Evolutionary conservation across 2,797 vertebrate genomes (phyloP).

Genomic region (Mormyrus hasselquistii): DNA sequence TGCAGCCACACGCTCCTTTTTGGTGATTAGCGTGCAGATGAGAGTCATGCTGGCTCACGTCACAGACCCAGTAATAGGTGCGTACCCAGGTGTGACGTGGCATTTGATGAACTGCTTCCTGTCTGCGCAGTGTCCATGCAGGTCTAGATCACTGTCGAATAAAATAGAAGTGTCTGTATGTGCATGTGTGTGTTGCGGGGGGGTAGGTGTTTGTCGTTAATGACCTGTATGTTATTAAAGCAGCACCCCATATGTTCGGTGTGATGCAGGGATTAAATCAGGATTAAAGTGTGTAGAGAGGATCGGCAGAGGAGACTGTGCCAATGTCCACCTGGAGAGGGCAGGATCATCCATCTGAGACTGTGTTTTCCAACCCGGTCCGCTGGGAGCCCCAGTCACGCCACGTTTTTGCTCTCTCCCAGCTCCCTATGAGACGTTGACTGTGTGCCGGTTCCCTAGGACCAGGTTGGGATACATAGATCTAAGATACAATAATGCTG

Average conservation of each 20-base stretch:
- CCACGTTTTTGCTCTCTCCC: not conserved
- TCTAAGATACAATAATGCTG: not conserved
- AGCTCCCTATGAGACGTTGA: not conserved
- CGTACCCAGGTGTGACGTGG: not conserved
- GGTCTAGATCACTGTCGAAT: not conserved
- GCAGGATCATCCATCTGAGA: not conserved
- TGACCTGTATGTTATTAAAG: not conserved
- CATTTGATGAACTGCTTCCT: not conserved
- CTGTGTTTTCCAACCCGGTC: not conserved
- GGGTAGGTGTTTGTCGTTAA: not conserved
- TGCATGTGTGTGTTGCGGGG: not conserved
- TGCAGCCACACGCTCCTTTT: not conserved
- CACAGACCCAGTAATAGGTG: not conserved
- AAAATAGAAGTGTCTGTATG: not conserved
- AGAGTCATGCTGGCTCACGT: not conserved
- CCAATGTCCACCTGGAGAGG: not conserved
- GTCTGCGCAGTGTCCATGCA: not conserved
- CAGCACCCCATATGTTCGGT: not conserved
- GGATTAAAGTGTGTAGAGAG: not conserved
- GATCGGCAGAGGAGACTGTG: not conserved
- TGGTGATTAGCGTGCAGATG: not conserved
- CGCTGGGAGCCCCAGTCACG: not conserved
- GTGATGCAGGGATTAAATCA: not conserved
- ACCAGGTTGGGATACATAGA: not conserved
- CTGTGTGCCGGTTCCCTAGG: not conserved